Percentiles rank a stretch among this genome's conserved stretches.
phyloP scores from a whole-genome alignment of 2,888 invertebrate genomes.

The Andrena minutula region DNA sequence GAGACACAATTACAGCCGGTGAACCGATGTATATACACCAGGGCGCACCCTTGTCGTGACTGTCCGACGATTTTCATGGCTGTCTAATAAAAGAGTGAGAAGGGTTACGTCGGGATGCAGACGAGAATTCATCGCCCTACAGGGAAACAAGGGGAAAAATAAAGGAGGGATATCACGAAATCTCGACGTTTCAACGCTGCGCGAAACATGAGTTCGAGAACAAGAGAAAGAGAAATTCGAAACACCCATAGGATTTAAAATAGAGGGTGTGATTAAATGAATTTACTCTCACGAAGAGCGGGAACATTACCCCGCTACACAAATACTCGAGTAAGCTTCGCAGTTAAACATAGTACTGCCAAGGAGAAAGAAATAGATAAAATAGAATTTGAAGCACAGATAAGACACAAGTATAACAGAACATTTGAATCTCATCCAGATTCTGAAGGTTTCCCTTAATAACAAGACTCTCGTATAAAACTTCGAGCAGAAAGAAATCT shows the following conservation, averaged over 20 bases:
- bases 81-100: constrained; percentile 42
- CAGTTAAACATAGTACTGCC: too few species aligned
- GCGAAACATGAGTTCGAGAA: neutral
- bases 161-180: constrained; percentile 2
- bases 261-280: too few species aligned
- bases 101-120: neutral
- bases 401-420: neutral
- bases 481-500: neutral
- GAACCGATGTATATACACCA: constrained; percentile 19
- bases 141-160: neutral
- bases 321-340: too few species aligned
- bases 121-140: constrained; percentile 16
- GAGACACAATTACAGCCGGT: constrained; percentile 31
- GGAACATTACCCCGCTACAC: too few species aligned
- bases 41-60: constrained; percentile 19
- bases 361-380: too few species aligned
- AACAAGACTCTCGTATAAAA: neutral
- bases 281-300: too few species aligned
- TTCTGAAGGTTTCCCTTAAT: neutral
- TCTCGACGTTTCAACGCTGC: constrained; percentile 4
- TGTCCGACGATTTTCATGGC: constrained; percentile 40
- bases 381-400: neutral
- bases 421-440: neutral
- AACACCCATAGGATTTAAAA: too few species aligned
- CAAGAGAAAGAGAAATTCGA: neutral